These are phyloP conservation scores for Cherax quadricarinatus DNA, from an alignment of 1,140 invertebrate genomes.

Conservation along the genomic window DNA sequence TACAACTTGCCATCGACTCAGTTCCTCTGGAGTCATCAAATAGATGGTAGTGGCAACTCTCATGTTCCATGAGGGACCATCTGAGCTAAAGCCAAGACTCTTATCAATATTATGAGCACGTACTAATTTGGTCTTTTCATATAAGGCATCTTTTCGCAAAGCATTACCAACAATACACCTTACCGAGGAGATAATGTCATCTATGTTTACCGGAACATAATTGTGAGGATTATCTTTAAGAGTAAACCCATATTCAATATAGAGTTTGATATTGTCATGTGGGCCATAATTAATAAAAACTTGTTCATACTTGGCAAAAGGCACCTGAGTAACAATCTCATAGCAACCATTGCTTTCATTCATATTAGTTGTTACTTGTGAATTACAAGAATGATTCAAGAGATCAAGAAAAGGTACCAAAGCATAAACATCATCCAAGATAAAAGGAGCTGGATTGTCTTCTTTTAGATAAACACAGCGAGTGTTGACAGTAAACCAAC, in stretches of 20 bases:
- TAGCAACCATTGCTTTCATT: conserved; percentile 77
- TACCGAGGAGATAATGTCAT: conserved; percentile 69
- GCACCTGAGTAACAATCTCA: conserved; percentile 79
- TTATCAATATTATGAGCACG: conserved; percentile 14
- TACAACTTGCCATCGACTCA: conserved; percentile 49
- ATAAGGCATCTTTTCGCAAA: neutral
- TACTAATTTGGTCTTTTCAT: conserved; percentile 32
- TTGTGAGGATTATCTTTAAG: conserved; percentile 82
- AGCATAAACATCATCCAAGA: conserved; percentile 80
- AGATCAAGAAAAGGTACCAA: conserved; percentile 88
- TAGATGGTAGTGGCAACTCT: conserved; percentile 55
- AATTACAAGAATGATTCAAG: conserved; percentile 84
- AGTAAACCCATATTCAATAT: conserved; percentile 87
- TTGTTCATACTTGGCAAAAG: conserved; percentile 80
- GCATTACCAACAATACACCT: neutral
- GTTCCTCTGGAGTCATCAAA: conserved; percentile 42
- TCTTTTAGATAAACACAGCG: conserved; percentile 81
- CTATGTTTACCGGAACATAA: conserved; percentile 79
- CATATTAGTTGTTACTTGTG: conserved; percentile 79
- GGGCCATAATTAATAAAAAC: conserved; percentile 87
- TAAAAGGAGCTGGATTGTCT: conserved; percentile 59
- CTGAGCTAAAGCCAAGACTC: conserved; percentile 50
- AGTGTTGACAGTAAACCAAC: conserved; percentile 87
- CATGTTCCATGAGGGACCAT: conserved; percentile 68
- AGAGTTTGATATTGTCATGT: conserved; percentile 83